Base-by-base conservation (phyloP, 2,797 vertebrate species). In the Sebastes dallii region DNA sequence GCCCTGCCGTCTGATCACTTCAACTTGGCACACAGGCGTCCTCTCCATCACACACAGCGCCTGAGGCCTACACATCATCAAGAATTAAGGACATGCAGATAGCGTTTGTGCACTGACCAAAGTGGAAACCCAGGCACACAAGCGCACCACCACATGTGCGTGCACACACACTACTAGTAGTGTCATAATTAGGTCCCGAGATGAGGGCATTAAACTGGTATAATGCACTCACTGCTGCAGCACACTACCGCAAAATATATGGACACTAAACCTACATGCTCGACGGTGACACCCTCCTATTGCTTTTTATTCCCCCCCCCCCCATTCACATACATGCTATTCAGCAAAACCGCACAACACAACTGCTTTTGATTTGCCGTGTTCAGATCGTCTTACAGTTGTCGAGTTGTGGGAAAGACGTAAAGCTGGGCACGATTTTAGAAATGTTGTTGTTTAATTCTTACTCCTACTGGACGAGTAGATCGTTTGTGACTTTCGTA, bases 11-110 rank as follows among this genome's bases (percentile, higher is more conserved):
- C 86, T 87, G 83, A 93, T 94, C 90, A 89, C 91, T 93, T 91
- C 92, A 89, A 82, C 93, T 94, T 92, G 91, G 89, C 93, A 92
- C 84, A 89, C 91, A 89, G 92, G 91, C 94, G 76, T 89, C 88
- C 88, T 94, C 94, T 95, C 94, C 94, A 94, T 96, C 95, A 95
- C 92, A 92, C 89, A 93, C 89, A 92, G 85, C 72, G 95, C 94
- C 96, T 85, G 75, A 93, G 95, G 96, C 95, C 92, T 88, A 88
- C 93, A 96, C 95, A 96, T 96, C 95, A 96, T 94, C 94, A 93
- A 90, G 93, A 96, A 96, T 96, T 96, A 96, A 95, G 95, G 94
- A 95, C 95, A 96, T 94, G 95, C 93, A 94, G 92, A 96, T 94
- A 95, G 90, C 94, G 92, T 93, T 94, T 90, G 92, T 93, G 90